Conservation (phyloP, 1,140 invertebrate genomes). For the Dreissena polymorpha region DNA sequence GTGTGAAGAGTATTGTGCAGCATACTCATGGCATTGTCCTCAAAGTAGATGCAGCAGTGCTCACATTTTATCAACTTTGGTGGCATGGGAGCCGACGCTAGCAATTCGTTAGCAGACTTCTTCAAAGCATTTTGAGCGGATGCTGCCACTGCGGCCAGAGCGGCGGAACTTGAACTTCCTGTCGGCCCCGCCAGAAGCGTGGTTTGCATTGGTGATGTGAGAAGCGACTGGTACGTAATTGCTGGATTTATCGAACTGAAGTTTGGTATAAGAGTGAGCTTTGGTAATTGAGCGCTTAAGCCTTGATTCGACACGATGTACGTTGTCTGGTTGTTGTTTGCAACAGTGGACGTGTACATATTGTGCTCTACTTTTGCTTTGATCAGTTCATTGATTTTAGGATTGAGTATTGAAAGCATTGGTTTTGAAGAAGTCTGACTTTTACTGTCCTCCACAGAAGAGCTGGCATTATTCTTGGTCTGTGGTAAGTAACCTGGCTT, state of each 20-base stretch:
- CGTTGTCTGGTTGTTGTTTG: conserved; percentile 23
- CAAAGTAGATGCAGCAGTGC: conserved; percentile 73
- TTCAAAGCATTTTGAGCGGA: not conserved
- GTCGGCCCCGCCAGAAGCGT: conserved; percentile 13
- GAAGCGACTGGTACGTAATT: not conserved
- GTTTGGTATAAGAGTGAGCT: conserved; percentile 51
- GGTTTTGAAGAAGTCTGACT: conserved; percentile 22
- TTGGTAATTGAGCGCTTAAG: conserved; percentile 35
- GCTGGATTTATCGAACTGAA: not conserved
- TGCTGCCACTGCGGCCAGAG: not conserved
- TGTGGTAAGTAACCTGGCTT: conserved; percentile 48
- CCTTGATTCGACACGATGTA: conserved; percentile 23
- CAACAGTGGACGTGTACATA: not conserved
- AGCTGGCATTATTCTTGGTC: not conserved
- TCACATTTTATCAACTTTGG: conserved; percentile 68
- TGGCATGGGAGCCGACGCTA: not conserved
- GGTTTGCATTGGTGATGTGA: conserved; percentile 5
- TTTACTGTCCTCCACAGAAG: conserved; percentile 4
- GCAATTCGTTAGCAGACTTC: no score
- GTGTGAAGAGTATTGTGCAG: conserved; percentile 72
- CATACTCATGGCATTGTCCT: conserved; percentile 72
- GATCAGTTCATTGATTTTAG: conserved; percentile 47
- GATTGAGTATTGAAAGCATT: conserved; percentile 44
- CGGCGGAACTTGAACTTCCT: not conserved
- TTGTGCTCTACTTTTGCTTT: conserved; percentile 51